Base-by-base conservation (phyloP, 2,888 invertebrate genomes). In the Troglohyphantes excavatus region DNA sequence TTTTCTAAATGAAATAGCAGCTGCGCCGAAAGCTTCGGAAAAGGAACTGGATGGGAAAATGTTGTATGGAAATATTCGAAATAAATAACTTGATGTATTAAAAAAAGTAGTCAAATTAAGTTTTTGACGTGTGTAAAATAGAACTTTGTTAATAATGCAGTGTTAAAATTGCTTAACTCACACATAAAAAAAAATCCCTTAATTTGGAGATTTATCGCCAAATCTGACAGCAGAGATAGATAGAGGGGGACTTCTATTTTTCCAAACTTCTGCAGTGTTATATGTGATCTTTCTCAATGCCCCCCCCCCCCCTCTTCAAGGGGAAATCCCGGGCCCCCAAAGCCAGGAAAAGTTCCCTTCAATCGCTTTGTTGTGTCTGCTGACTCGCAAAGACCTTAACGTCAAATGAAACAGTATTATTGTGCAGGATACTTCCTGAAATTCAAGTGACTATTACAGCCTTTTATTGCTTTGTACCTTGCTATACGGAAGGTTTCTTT, bases 341-440 rank as follows among this genome's bases (percentile, higher is more conserved):
- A 19, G 79, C 43, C 79, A 63, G 85, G 70, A 59, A 63, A 79
- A 63, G 70, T 87, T 81, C 65, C 39, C 43, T 61, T 79, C 53
- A 43, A 79, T 67, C 65, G 33, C 43, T 72, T 88, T 88, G 84
- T 84, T 75, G 19, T 26, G 29, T 85, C 61, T 72, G 63, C 43
- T 81, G 68, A 81, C 81, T 68, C 19, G 53, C 27, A 59, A 67
- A 46, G 68, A 19, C 73, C 23, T n/a, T 67, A 73, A 75, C 75
- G 87, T 88, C 87, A 82, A 81, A 88, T 59, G 75, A 81, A 81
- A 73, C 78, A 46, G 81, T 46, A 59, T 73, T 81, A 86, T 78
- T 61, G 86, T 43, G 53, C 29, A 21, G 72, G n/a, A 78, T 72
- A 79, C 85, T 86, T 72, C 65, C 27, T 63, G 72, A 86, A 70